Percentiles rank a stretch among this genome's conserved stretches.
Evolutionary conservation across 2,888 invertebrate species (phyloP).

Genomic region (Dioctria rufipes): DNA sequence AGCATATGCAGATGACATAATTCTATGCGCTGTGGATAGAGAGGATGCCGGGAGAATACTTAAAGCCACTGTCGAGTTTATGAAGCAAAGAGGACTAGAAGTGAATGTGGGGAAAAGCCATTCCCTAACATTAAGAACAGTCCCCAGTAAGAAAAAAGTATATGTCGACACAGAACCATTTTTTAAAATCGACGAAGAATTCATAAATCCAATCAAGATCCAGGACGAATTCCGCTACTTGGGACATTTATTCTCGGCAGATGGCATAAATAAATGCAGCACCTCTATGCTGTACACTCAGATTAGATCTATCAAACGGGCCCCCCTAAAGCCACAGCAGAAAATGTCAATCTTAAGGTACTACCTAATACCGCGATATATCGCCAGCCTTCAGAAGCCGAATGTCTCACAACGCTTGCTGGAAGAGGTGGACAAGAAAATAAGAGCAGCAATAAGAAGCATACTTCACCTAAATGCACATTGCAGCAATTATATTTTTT

Average conservation of each 20-base stretch:
- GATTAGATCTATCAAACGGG: background rate
- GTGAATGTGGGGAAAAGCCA: background rate
- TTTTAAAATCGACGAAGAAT: background rate
- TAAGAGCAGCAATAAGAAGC: too few species aligned
- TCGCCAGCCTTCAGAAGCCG: conserved; percentile 5
- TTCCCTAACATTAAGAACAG: background rate
- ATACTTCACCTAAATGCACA: too few species aligned
- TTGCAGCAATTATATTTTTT: too few species aligned
- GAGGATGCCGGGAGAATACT: background rate
- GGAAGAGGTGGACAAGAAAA: too few species aligned
- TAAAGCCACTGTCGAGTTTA: background rate
- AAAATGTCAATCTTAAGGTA: background rate
- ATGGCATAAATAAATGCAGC: background rate
- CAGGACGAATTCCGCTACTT: too few species aligned
- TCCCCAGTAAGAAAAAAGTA: background rate
- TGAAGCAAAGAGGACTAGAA: background rate
- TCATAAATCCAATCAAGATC: background rate
- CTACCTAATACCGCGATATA: background rate
- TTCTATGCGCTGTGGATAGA: too few species aligned
- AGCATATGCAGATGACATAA: conserved; percentile 31
- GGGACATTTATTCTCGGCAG: background rate
- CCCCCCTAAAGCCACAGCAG: too few species aligned
- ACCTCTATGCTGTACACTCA: background rate
- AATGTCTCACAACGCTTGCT: too few species aligned
- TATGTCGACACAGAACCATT: background rate